A percentile compares a stretch with the other conserved stretches of the same genome.
These are phyloP conservation scores for Amphipyra tragopoginis DNA, from an alignment of 2,888 invertebrate genomes.

Conservation along the genomic window DNA sequence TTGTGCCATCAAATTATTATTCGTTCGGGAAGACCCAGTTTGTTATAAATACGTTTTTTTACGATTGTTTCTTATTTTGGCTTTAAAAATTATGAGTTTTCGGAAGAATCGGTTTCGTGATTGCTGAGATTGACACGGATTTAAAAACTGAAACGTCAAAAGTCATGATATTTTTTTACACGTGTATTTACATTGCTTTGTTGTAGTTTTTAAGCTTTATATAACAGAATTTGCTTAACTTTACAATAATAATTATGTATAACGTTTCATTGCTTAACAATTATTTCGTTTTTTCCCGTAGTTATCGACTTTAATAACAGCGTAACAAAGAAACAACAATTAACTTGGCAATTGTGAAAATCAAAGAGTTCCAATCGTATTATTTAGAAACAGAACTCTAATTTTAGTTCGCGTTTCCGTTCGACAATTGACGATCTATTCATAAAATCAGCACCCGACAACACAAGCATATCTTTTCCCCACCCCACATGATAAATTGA, in stretches of 20 bases:
- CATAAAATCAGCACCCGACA: conserved; percentile 71
- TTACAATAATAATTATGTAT: conserved; percentile 11
- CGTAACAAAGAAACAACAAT: conserved; percentile 29
- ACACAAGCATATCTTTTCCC: conserved; percentile 22
- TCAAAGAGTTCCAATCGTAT: conserved; percentile 36
- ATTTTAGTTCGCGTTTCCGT: conserved; percentile 71
- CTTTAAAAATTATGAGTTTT: neutral
- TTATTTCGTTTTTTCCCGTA: conserved; percentile 21
- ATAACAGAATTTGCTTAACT: conserved; percentile 2
- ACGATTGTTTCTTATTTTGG: neutral
- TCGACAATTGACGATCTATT: conserved; percentile 76
- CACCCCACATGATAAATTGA: neutral
- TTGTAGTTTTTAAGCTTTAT: neutral
- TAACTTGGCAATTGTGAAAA: conserved; percentile 27
- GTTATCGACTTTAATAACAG: conserved; percentile 22
- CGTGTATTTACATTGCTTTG: neutral
- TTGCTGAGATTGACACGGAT: neutral
- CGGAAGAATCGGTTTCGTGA: neutral
- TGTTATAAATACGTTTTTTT: neutral
- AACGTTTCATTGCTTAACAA: conserved; percentile 22
- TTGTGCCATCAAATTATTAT: conserved; percentile 9
- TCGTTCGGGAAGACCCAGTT: neutral
- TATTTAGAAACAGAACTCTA: conserved; percentile 51
- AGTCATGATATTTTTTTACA: too few relatives aligned
- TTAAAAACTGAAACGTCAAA: too few relatives aligned